Evolutionary conservation across 1,140 invertebrate genomes (phyloP).

Genomic region (Drosophila sproati): DNA sequence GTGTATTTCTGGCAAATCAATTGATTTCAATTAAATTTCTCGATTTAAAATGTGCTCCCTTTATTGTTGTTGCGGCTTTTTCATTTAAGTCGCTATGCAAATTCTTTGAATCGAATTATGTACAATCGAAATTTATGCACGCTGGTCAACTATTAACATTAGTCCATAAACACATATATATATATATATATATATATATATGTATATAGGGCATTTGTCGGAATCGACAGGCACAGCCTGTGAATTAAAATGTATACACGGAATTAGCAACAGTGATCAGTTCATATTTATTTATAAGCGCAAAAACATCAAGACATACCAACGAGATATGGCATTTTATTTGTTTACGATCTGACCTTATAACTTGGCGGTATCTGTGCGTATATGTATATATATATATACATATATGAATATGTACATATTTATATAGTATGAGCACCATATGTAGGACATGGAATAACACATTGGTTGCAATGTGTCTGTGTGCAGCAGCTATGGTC

Average conservation of each 20-base stretch:
- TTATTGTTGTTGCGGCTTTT: conserved; percentile 24
- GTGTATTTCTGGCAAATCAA: conserved; percentile 45
- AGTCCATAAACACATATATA: neutral
- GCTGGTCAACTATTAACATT: neutral
- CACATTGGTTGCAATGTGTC: conserved; percentile 9
- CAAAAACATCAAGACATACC: conserved; percentile 51
- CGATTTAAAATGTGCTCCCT: conserved; percentile 23
- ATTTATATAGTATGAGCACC: conserved; percentile 2
- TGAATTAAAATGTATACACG: neutral
- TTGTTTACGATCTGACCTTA: conserved; percentile 74
- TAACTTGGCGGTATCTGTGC: conserved; percentile 45
- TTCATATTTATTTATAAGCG: conserved; percentile 69
- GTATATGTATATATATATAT: conserved; percentile 17
- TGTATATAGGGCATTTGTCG: neutral
- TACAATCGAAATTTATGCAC: conserved; percentile 9
- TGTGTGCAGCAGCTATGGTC: neutral
- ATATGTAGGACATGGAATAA: conserved; percentile 36
- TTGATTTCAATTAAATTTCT: conserved; percentile 73
- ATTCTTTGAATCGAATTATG: conserved; percentile 58
- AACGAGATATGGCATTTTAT: conserved; percentile 46
- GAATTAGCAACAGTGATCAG: conserved; percentile 38
- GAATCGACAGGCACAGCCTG: neutral
- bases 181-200: neutral
- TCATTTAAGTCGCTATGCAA: conserved; percentile 49
- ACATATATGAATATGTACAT: conserved; percentile 3